Base-by-base conservation (phyloP, 1,140 invertebrate species). In the Polypedilum vanderplanki region DNA sequence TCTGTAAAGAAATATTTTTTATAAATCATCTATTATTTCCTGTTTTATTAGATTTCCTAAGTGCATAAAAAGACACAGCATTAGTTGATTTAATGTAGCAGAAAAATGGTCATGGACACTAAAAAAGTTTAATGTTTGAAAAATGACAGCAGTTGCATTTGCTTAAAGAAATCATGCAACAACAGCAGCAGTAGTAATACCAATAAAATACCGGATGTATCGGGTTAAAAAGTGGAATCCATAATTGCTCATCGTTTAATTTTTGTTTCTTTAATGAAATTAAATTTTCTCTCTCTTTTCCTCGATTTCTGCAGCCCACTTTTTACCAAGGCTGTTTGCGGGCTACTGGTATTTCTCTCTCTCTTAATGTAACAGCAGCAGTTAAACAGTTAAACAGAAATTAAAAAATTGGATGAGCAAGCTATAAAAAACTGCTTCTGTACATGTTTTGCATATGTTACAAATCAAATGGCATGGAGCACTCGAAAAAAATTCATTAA, bases 171-270 rank as follows among this genome's bases (percentile, higher is more conserved):
- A 33, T 5, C 24, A 33, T 33, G 5, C 5, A 33, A 5, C 24
- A 33, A 5, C 24, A 33, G 5, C 5, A 33, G 24, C 24, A 33
- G 24, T 5, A 33, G 24, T 5, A 33, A 33, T 57, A 57, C 10
- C n/a, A 67, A 70, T 22, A 70, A 20, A 5, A 70, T 20, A 20
- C 65, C 65, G 65, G 65, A 70, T 70, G 65, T 70, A 70, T 70
- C 65, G 65, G 65, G 17, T 70, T 70, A 20, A 70, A 67, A 70
- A 70, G 46, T 57, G 46, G 18, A 17, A 33, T 9, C 65, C 65
- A 70, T 70, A 70, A 70, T 70, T 70, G 65, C 65, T 18, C 65
- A 70, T 20, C 17, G 65, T 18, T 8, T 7, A n/a, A n/a, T n/a
- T n/a, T n/a, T n/a, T n/a, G n/a, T 22, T 20, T 20, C 7, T 70